These are phyloP conservation scores for Neoitamus cyanurus DNA, from an alignment of 2,888 invertebrate species.

Conservation along the genomic window DNA sequence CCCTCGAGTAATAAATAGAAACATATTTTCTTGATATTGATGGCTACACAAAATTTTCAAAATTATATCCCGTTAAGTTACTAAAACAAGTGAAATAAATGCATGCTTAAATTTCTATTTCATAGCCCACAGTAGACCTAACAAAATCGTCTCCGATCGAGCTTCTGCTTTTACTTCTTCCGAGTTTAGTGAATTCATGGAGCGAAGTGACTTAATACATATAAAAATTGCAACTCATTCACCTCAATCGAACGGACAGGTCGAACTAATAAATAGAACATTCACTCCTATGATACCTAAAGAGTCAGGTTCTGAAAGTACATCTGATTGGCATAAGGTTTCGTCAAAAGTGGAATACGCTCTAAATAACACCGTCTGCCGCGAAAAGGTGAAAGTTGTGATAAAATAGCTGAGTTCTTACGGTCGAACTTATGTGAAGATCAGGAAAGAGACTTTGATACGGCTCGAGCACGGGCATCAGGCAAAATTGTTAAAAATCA, in stretches of 20 bases:
- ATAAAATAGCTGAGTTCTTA: slow-evolving; percentile 52
- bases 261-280: slow-evolving; percentile 33
- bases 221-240: slow-evolving; percentile 45
- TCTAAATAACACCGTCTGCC: slow-evolving; percentile 56
- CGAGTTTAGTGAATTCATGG: slow-evolving; percentile 34
- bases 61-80: slow-evolving; percentile 53
- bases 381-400: slow-evolving; percentile 55
- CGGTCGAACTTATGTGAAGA: neutral
- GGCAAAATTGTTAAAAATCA: neutral
- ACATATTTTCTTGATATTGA: slow-evolving; percentile 46
- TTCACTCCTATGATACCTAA: slow-evolving; percentile 44
- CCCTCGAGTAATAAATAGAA: slow-evolving; percentile 57
- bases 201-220: slow-evolving; percentile 31
- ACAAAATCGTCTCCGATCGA: slow-evolving; percentile 43
- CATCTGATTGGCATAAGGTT: slow-evolving; percentile 44
- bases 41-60: slow-evolving; percentile 57
- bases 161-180: slow-evolving; percentile 40
- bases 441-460: neutral
- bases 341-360: slow-evolving; percentile 54
- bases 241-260: slow-evolving; percentile 46
- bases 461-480: neutral
- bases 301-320: slow-evolving; percentile 16
- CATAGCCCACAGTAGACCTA: slow-evolving; percentile 24
- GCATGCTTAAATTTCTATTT: slow-evolving; percentile 40
- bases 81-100: slow-evolving; percentile 36